phyloP scores from a whole-genome alignment of 2,888 invertebrate genomes.

The Atrina japonica region DNA sequence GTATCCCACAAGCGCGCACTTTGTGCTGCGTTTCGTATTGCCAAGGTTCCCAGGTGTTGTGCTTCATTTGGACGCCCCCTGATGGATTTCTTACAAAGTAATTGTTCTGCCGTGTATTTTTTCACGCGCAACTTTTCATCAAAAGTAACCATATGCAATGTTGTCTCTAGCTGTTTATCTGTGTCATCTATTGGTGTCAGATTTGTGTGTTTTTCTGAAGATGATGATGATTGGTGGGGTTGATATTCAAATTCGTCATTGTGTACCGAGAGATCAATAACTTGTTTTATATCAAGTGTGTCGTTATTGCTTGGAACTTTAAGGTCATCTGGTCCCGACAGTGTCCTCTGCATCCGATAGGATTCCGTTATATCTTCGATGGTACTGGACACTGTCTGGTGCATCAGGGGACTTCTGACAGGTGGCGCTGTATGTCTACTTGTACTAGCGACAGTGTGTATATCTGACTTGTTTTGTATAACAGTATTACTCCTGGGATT shows the following conservation, averaged over 20 bases:
- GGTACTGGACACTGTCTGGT: slow-evolving; percentile 37
- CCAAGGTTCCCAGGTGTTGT: slow-evolving; percentile 47
- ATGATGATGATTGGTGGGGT: not conserved
- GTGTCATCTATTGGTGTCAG: not conserved
- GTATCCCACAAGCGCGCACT: slow-evolving; percentile 51
- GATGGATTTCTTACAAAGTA: slow-evolving; percentile 47
- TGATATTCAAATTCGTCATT: no score
- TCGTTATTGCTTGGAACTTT: not conserved
- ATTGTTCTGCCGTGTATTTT: slow-evolving; percentile 43
- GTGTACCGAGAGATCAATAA: no score
- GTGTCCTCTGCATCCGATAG: not conserved
- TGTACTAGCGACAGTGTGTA: not conserved
- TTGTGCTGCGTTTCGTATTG: slow-evolving; percentile 54
- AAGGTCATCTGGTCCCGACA: not conserved
- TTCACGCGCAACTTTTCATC: slow-evolving; percentile 24
- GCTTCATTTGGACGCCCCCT: slow-evolving; percentile 50
- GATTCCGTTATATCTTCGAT: slow-evolving; percentile 6
- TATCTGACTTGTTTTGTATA: not conserved
- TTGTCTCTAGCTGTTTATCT: not conserved
- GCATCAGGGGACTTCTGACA: slow-evolving; percentile 30
- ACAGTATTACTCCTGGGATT: not conserved
- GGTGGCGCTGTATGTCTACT: not conserved
- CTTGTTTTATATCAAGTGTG: no score
- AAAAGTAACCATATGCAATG: slow-evolving; percentile 10
- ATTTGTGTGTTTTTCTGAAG: not conserved